Evolutionary conservation across 2,888 invertebrate species (phyloP).

Genomic region (Drosophila parthenogenetica): DNA sequence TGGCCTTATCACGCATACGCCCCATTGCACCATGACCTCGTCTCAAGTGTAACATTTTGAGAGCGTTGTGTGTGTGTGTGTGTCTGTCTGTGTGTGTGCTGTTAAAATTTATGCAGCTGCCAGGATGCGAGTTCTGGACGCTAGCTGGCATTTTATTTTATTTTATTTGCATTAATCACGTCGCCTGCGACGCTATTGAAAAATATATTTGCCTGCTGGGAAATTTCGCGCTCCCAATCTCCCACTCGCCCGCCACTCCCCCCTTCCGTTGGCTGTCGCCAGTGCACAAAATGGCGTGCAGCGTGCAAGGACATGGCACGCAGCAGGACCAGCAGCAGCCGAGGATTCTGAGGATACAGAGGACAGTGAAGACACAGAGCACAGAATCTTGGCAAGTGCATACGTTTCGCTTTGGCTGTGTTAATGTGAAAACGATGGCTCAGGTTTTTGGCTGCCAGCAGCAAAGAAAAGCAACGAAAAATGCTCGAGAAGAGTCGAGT

Average conservation of each 20-base stretch:
- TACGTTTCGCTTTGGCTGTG: conserved; percentile 80
- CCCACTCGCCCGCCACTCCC: conserved; percentile 38
- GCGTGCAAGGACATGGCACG: conserved; percentile 59
- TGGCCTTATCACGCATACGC: conserved; percentile 71
- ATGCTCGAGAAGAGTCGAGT: neutral
- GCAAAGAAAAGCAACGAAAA: conserved; percentile 48
- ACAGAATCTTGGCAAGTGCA: conserved; percentile 73
- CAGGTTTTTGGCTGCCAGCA: conserved; percentile 71
- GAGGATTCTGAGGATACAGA: conserved; percentile 13
- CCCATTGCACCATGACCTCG: conserved; percentile 60
- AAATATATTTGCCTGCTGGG: conserved; percentile 81
- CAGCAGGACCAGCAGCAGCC: conserved; percentile 46
- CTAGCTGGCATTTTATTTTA: conserved; percentile 72
- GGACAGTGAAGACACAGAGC: neutral
- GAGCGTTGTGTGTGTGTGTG: conserved; percentile 51
- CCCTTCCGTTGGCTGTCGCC: neutral
- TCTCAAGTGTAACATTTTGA: conserved; percentile 76
- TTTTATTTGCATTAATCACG: conserved; percentile 81
- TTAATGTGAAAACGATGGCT: conserved; percentile 81
- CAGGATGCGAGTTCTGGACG: conserved; percentile 54
- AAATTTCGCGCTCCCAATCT: conserved; percentile 74
- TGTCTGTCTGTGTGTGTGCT: conserved; percentile 46
- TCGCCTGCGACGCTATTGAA: conserved; percentile 80
- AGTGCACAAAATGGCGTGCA: conserved; percentile 20
- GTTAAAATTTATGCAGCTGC: conserved; percentile 74